Conservation (phyloP, 2,888 invertebrate genomes). For the Pyrgus malvae region DNA sequence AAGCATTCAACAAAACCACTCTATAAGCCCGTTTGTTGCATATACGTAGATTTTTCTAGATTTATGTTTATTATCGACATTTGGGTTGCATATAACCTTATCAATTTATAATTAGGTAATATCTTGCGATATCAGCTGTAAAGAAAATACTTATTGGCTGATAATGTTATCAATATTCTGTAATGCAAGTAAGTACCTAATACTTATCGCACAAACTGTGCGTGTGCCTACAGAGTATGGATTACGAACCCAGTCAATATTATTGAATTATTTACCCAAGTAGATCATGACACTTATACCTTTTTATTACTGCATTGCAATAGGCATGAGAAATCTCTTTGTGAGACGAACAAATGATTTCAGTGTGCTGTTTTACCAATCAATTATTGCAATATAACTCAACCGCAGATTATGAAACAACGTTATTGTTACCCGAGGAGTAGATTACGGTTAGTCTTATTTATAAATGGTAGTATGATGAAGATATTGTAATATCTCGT, state of each 20-base stretch:
- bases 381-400: conserved; percentile 10
- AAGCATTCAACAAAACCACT: background rate
- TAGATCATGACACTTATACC: background rate
- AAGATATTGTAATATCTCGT: background rate
- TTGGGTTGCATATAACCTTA: conserved; percentile 1
- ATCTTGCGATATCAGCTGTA: background rate
- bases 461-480: background rate
- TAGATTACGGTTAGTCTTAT: background rate
- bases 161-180: conserved; percentile 10
- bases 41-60: conserved; percentile 1
- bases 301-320: background rate
- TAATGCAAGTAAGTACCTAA: background rate
- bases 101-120: background rate
- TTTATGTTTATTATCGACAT: background rate
- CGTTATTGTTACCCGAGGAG: background rate
- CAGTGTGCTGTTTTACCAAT: conserved; percentile 13
- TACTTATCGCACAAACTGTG: background rate
- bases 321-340: conserved; percentile 7
- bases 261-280: background rate
- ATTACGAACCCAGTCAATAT: background rate
- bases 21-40: background rate
- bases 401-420: conserved; percentile 6
- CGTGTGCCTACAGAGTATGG: background rate
- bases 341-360: conserved; percentile 8
- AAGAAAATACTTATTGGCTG: conserved; percentile 1